These are phyloP conservation scores for Halichondria panicea DNA, from an alignment of 37 sponge, comb jelly and placozoan species.

Conservation along the genomic window DNA sequence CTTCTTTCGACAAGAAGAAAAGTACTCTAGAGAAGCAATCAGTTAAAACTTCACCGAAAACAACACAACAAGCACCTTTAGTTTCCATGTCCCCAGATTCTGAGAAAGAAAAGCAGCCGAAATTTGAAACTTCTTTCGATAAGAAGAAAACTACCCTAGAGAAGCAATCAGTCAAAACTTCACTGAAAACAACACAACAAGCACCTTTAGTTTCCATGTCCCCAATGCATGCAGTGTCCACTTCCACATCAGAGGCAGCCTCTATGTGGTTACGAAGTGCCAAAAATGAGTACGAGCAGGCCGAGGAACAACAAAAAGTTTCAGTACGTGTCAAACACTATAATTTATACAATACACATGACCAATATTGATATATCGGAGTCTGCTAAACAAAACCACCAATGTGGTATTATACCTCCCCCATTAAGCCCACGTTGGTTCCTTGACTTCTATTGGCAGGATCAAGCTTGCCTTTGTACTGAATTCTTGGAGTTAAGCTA, in stretches of 20 bases:
- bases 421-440: too few relatives aligned
- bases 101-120: neutral
- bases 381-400: neutral
- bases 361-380: neutral
- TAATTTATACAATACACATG: neutral
- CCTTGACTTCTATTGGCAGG: too few relatives aligned
- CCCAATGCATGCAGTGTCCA: too few relatives aligned
- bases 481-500: too few relatives aligned
- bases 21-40: neutral
- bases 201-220: neutral
- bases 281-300: constrained; percentile 11
- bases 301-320: neutral
- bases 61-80: neutral
- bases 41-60: neutral
- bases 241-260: constrained; percentile 39
- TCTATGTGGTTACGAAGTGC: constrained; percentile 54
- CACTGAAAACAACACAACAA: neutral
- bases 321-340: neutral
- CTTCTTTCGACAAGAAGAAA: neutral
- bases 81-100: neutral
- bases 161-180: neutral
- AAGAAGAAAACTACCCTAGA: neutral
- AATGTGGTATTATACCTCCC: too few relatives aligned
- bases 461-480: too few relatives aligned
- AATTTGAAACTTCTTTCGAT: neutral